phyloP scores from a whole-genome alignment of 35 echinoderm and acorn worm genomes.

The Heliocidaris erythrogramma region DNA sequence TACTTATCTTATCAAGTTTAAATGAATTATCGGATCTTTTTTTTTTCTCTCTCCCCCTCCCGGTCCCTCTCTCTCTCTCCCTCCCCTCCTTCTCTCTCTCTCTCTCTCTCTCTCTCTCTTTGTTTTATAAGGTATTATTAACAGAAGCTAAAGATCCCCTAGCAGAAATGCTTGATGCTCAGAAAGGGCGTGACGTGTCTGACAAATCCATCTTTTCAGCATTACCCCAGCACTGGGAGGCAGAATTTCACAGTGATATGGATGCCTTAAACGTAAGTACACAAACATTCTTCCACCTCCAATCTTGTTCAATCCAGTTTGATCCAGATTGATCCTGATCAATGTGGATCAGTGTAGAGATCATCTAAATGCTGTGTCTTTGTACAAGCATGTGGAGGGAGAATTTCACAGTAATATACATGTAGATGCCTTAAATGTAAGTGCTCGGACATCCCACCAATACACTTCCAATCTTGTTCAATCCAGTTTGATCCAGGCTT shows the following conservation, averaged over 20 bases:
- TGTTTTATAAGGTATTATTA: constrained; percentile 52
- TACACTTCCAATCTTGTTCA: too few relatives aligned
- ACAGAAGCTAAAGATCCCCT: constrained; percentile 77
- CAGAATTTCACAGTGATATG: constrained; percentile 94
- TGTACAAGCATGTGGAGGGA: constrained; percentile 75
- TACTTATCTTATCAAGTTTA: too few relatives aligned
- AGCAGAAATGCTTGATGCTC: constrained; percentile 78
- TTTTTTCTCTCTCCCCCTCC: too few relatives aligned
- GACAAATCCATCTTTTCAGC: constrained; percentile 92
- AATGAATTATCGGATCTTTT: too few relatives aligned
- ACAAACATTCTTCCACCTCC: neutral
- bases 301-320: too few relatives aligned
- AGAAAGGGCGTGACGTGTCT: constrained; percentile 65
- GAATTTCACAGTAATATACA: constrained; percentile 96
- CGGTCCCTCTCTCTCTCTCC: too few relatives aligned
- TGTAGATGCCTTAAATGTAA: constrained; percentile 90
- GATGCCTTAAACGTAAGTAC: constrained; percentile 88
- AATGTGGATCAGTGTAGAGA: too few relatives aligned
- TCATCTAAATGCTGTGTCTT: neutral
- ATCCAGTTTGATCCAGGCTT: too few relatives aligned
- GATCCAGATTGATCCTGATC: too few relatives aligned
- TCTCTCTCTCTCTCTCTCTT: neutral
- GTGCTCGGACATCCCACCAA: neutral
- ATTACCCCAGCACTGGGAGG: constrained; percentile 83
- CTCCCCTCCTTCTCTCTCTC: too few relatives aligned